A percentile compares a stretch with the other conserved stretches of the same genome.
Conservation (phyloP, 2,888 invertebrate genomes). For the Amblyjoppa proteus region DNA sequence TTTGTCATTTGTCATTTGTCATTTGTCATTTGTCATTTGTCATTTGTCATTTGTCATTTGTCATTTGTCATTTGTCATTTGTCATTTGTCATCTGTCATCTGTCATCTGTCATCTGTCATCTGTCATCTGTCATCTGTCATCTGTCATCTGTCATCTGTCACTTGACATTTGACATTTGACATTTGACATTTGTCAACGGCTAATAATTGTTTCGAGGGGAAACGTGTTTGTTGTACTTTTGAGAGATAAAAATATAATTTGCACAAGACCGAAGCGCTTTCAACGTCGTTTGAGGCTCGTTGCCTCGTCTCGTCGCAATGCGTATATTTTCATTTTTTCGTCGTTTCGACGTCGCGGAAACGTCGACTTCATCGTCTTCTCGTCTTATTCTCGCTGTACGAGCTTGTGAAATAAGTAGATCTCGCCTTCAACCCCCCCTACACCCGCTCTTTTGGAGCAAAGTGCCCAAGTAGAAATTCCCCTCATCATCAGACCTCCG, state of each 20-base stretch:
- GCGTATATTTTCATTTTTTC: constrained; percentile 66
- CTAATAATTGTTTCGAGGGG: neutral
- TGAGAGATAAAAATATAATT: constrained; percentile 15
- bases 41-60: no score
- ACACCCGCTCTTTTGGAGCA: constrained; percentile 46
- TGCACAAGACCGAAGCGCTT: constrained; percentile 33
- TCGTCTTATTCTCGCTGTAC: constrained; percentile 28
- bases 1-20: no score
- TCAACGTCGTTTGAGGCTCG: constrained; percentile 54
- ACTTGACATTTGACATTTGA: no score
- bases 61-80: no score
- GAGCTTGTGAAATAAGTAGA: constrained; percentile 63
- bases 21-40: no score
- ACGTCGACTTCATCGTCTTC: constrained; percentile 27
- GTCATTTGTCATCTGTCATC: no score
- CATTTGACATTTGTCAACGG: no score
- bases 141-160: no score
- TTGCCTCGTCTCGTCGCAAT: constrained; percentile 63
- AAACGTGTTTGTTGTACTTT: neutral
- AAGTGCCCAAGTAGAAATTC: constrained; percentile 66
- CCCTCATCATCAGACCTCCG: constrained; percentile 55
- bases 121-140: no score
- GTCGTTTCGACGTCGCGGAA: neutral
- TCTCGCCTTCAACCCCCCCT: constrained; percentile 36
- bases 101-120: no score